A percentile compares a stretch with the other conserved stretches of the same genome.
Evolutionary conservation across 2,113 vertebrate species (phyloP).

Genomic region (Ailuropoda melanoleuca): DNA sequence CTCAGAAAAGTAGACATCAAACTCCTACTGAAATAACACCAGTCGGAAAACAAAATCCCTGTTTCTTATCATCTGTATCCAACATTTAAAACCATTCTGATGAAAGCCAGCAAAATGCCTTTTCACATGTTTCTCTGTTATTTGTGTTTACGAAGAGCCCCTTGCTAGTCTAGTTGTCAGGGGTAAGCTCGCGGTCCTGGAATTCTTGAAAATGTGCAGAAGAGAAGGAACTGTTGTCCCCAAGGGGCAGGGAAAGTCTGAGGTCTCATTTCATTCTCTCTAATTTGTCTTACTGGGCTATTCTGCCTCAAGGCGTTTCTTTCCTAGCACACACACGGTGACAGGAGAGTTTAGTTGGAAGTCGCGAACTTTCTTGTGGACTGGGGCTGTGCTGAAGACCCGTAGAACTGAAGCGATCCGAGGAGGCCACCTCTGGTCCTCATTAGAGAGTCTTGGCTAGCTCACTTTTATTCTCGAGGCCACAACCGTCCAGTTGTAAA

Average conservation of each 20-base stretch:
- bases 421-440: neutral
- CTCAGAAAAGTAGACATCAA: neutral
- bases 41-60: neutral
- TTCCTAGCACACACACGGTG: neutral
- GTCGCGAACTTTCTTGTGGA: neutral
- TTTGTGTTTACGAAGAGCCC: neutral
- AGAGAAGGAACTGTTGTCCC: neutral
- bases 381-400: neutral
- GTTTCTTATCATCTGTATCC: neutral
- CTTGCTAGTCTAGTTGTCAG: neutral
- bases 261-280: neutral
- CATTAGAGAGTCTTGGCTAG: neutral
- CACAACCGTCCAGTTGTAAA: neutral
- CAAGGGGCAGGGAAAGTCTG: neutral
- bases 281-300: neutral
- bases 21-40: neutral
- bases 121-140: neutral
- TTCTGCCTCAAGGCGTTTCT: neutral
- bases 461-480: neutral
- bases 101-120: neutral
- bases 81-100: slow-evolving; percentile 19
- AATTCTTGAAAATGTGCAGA: neutral
- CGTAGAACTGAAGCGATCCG: neutral
- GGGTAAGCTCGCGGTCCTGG: neutral
- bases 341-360: neutral